Evolutionary conservation across 2,888 invertebrate species (phyloP).

Genomic region (Timema cristinae): DNA sequence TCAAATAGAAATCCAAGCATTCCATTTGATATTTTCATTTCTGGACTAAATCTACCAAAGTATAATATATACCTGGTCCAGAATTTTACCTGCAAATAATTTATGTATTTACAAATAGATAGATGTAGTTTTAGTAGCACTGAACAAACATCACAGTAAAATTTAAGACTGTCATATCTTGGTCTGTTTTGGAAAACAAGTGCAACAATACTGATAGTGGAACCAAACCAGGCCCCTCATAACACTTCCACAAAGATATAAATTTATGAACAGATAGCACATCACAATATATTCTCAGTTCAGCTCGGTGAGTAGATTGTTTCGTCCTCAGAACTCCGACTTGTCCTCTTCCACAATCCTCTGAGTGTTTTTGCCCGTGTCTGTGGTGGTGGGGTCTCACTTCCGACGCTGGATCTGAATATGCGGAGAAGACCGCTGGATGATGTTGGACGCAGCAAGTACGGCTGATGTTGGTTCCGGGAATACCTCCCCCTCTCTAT

Average conservation of each 20-base stretch:
- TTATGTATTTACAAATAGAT: not conserved
- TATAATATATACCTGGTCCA: not conserved
- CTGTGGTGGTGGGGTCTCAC: slow-evolving; percentile 75
- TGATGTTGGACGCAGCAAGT: slow-evolving; percentile 74
- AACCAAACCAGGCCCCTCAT: not conserved
- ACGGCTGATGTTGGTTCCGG: slow-evolving; percentile 65
- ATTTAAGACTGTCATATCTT: not conserved
- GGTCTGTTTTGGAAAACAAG: not conserved
- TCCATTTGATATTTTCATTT: too few relatives aligned
- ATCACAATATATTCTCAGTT: slow-evolving; percentile 9
- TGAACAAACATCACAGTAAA: too few relatives aligned
- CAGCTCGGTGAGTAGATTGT: not conserved
- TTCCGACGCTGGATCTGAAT: slow-evolving; percentile 70
- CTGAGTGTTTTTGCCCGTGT: slow-evolving; percentile 89
- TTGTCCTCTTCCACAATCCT: slow-evolving; percentile 86
- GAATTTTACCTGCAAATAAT: not conserved
- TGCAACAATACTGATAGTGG: slow-evolving; percentile 6
- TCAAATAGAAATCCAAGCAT: too few relatives aligned
- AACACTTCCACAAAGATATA: slow-evolving; percentile 14
- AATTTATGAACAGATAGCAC: not conserved
- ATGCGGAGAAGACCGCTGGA: slow-evolving; percentile 71
- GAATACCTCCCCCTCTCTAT: slow-evolving; percentile 36
- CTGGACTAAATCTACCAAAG: too few relatives aligned
- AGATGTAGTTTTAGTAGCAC: too few relatives aligned
- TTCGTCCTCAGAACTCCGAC: slow-evolving; percentile 46